Evolutionary conservation across 1,140 invertebrate genomes (phyloP).

Genomic region (Macrotrachela quadricornifera): DNA sequence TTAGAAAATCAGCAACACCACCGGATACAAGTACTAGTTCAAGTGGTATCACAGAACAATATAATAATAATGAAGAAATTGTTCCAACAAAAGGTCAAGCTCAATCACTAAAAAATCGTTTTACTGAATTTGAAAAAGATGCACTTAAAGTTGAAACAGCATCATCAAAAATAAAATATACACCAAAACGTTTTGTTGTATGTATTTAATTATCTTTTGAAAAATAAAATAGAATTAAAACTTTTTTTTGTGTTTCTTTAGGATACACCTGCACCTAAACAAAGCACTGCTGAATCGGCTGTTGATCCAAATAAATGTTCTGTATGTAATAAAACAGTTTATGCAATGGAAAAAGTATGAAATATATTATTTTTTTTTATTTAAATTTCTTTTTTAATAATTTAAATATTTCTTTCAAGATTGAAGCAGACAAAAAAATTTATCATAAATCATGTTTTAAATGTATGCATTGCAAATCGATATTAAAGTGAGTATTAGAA

Average conservation of each 20-base stretch:
- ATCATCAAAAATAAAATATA: slow-evolving; percentile 4
- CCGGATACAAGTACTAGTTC: no score
- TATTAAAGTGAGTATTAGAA: slow-evolving; percentile 13
- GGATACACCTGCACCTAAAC: no score
- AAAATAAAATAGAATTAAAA: no score
- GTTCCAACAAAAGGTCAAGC: slow-evolving; percentile 5
- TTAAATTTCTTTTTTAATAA: no score
- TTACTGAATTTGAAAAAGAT: slow-evolving; percentile 4
- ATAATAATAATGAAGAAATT: not conserved
- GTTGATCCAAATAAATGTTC: slow-evolving; percentile 33
- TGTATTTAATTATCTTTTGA: not conserved
- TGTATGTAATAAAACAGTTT: slow-evolving; percentile 49
- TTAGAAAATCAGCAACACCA: no score
- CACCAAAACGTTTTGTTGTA: slow-evolving; percentile 4
- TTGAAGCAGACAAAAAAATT: slow-evolving; percentile 19
- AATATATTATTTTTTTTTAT: no score
- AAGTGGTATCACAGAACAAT: no score
- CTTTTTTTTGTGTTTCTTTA: no score
- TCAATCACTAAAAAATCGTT: slow-evolving; percentile 5
- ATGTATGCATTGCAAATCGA: slow-evolving; percentile 20
- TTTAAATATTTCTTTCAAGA: not conserved
- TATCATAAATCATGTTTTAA: slow-evolving; percentile 24
- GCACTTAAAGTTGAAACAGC: slow-evolving; percentile 7
- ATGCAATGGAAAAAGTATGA: slow-evolving; percentile 50
- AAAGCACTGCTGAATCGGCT: not conserved